Conservation (phyloP, 1,140 invertebrate species). For the Semibalanus balanoides region DNA sequence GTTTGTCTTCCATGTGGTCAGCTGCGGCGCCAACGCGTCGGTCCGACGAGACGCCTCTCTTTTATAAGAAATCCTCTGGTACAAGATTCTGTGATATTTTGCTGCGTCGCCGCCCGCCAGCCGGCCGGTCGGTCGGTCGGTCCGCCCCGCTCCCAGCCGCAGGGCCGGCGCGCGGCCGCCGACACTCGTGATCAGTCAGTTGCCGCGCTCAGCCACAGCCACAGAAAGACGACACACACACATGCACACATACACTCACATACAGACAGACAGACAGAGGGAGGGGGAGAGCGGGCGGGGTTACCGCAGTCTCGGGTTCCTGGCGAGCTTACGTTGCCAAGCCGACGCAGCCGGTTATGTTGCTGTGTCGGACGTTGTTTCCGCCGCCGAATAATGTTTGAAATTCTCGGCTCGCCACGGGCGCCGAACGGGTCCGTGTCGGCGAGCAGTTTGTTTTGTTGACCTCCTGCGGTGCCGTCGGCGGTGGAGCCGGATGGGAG, state of each 20-base stretch:
- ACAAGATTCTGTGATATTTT: constrained; percentile 3
- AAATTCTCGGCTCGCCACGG: background rate
- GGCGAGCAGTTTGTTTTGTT: background rate
- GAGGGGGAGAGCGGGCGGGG: no score
- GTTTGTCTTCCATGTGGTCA: background rate
- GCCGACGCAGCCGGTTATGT: background rate
- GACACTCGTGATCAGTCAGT: background rate
- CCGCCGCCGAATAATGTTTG: background rate
- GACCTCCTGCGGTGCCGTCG: no score
- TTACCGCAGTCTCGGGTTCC: background rate
- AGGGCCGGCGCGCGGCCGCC: background rate
- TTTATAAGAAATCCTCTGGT: background rate
- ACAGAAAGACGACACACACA: background rate
- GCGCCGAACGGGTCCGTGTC: no score
- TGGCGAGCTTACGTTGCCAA: background rate
- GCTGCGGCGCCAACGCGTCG: no score
- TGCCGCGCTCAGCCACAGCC: no score
- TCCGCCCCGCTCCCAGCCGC: background rate
- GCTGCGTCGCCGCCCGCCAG: background rate
- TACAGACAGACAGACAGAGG: background rate
- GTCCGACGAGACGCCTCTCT: background rate
- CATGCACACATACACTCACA: background rate
- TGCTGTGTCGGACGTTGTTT: background rate
- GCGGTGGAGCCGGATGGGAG: no score
- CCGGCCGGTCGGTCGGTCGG: background rate